Conservation (phyloP, 2,888 invertebrate genomes). For the Pseudococcus jackbeardsleyi region DNA sequence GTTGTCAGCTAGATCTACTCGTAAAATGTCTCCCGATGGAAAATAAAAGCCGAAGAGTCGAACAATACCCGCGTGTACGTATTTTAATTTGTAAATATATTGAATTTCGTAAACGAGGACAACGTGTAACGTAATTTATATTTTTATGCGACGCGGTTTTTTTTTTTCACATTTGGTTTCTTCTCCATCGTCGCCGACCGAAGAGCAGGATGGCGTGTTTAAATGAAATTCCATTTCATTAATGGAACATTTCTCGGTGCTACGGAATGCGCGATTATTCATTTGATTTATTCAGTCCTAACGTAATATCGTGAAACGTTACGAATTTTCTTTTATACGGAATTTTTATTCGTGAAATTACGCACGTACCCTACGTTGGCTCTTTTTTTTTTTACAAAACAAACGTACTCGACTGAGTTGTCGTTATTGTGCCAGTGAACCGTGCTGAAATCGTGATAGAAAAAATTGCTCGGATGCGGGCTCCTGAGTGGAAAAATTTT, state of each 20-base stretch:
- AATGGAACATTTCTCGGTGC: conserved; percentile 36
- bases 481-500: neutral
- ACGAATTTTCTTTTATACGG: conserved; percentile 22
- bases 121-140: conserved; percentile 45
- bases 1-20: neutral
- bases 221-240: conserved; percentile 48
- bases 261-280: conserved; percentile 33
- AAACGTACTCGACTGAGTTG: neutral
- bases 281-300: conserved; percentile 33
- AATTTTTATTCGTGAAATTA: conserved; percentile 5
- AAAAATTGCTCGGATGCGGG: conserved; percentile 1
- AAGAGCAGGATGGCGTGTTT: conserved; percentile 29
- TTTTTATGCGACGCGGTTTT: conserved; percentile 10
- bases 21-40: neutral
- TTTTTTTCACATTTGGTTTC: neutral
- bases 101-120: conserved; percentile 37
- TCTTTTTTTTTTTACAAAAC: neutral
- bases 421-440: neutral
- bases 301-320: neutral
- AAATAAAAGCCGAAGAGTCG: neutral
- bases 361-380: neutral
- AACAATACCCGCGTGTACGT: neutral
- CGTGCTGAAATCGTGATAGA: neutral
- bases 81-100: conserved; percentile 18
- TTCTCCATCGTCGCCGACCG: neutral